Evolutionary conservation across 2,888 invertebrate species (phyloP).

Genomic region (Byasa hedistus): DNA sequence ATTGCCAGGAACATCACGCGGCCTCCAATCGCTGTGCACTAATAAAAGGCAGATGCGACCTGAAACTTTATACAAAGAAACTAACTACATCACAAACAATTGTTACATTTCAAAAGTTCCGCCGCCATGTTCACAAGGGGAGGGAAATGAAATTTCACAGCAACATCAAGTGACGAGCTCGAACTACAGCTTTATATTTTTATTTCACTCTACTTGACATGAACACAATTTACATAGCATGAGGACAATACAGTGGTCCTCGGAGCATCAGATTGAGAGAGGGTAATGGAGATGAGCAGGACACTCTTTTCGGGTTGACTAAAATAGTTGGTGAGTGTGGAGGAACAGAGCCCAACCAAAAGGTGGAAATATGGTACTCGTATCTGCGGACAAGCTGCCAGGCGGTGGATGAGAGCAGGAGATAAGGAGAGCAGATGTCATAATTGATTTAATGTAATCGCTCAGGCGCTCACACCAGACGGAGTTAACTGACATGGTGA

Average conservation of each 20-base stretch:
- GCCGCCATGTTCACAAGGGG: constrained; percentile 20
- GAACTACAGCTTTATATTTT: constrained; percentile 8
- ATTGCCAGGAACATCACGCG: constrained; percentile 23
- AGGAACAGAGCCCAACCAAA: too few relatives aligned
- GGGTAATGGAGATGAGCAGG: too few relatives aligned
- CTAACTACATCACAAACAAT: constrained; percentile 32
- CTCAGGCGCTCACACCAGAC: too few relatives aligned
- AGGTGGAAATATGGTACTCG: too few relatives aligned
- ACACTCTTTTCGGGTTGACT: too few relatives aligned
- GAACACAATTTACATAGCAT: background rate
- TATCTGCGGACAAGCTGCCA: too few relatives aligned
- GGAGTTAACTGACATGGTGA: too few relatives aligned
- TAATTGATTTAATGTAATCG: too few relatives aligned
- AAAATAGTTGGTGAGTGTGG: too few relatives aligned
- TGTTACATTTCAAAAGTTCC: constrained; percentile 30
- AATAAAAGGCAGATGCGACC: constrained; percentile 31
- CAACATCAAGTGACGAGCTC: constrained; percentile 11
- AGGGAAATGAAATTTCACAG: constrained; percentile 25
- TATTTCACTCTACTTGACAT: background rate
- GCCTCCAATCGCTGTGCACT: constrained; percentile 29
- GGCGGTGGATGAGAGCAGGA: too few relatives aligned
- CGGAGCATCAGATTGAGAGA: too few relatives aligned
- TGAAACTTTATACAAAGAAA: constrained; percentile 30
- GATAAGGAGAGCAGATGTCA: too few relatives aligned
- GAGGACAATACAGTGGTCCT: background rate